Conservation (phyloP, 2,113 vertebrate species). For the Siniperca chuatsi region DNA sequence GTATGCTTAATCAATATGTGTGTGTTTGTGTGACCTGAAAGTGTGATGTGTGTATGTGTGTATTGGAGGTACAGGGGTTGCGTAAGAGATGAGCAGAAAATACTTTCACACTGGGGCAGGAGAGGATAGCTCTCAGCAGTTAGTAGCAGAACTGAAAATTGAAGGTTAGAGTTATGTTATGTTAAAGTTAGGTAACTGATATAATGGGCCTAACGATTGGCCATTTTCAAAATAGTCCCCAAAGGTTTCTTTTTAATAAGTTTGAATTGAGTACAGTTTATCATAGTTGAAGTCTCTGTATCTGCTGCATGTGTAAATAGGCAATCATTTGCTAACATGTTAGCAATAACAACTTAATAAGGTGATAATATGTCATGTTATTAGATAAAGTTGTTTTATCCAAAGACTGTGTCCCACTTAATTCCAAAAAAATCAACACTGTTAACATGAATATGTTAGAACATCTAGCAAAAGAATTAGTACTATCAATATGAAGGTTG, state of each 20-base stretch:
- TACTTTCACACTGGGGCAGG: constrained; percentile 19
- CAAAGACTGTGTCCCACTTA: no score
- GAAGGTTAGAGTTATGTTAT: no score
- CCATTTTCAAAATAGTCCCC: background rate
- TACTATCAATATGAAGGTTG: no score
- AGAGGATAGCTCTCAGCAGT: background rate
- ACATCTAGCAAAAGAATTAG: no score
- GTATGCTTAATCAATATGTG: constrained; percentile 8
- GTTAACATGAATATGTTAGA: no score
- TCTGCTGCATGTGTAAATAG: background rate
- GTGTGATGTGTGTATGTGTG: constrained; percentile 12
- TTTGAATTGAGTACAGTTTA: background rate
- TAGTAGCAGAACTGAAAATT: no score
- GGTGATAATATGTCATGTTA: no score
- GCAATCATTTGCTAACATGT: no score
- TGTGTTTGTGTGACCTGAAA: background rate
- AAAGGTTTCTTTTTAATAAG: background rate
- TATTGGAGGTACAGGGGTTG: constrained; percentile 16
- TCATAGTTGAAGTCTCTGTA: background rate
- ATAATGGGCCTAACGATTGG: background rate
- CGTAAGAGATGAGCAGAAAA: constrained; percentile 29
- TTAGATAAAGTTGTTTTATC: no score
- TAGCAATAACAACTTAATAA: no score
- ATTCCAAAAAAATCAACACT: no score
- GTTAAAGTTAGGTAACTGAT: no score